phyloP scores from a whole-genome alignment of 2,888 invertebrate genomes.

The Punctoribates punctum region DNA sequence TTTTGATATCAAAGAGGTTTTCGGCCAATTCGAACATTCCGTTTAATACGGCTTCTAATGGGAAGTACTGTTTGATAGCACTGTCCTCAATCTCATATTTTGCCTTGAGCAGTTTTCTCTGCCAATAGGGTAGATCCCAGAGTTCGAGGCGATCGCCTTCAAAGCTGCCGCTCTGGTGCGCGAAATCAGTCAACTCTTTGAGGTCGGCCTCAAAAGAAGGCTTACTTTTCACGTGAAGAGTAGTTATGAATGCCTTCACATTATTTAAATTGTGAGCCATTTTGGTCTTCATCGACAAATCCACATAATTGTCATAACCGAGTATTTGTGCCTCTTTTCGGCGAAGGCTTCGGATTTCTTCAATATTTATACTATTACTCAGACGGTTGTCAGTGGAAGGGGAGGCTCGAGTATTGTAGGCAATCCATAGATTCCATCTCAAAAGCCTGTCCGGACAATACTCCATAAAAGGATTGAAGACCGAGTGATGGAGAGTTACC shows the following conservation, averaged over 20 bases:
- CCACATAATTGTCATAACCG: slow-evolving; percentile 73
- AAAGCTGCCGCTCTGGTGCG: slow-evolving; percentile 35
- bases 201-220: slow-evolving; percentile 74
- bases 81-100: slow-evolving; percentile 62
- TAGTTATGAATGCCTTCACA: slow-evolving; percentile 66
- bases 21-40: slow-evolving; percentile 73
- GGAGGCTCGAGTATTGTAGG: slow-evolving; percentile 68
- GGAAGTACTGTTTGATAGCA: slow-evolving; percentile 73
- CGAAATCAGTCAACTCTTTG: slow-evolving; percentile 51
- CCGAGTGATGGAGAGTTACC: slow-evolving; percentile 61
- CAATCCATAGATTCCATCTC: slow-evolving; percentile 82
- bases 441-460: slow-evolving; percentile 73
- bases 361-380: slow-evolving; percentile 67
- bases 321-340: slow-evolving; percentile 68
- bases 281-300: slow-evolving; percentile 90
- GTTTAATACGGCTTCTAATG: slow-evolving; percentile 71
- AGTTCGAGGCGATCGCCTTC: slow-evolving; percentile 57
- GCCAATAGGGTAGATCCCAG: slow-evolving; percentile 87
- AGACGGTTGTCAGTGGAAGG: slow-evolving; percentile 60
- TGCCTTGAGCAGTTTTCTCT: slow-evolving; percentile 55
- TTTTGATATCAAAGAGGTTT: slow-evolving; percentile 65
- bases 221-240: slow-evolving; percentile 51
- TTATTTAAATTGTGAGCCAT: slow-evolving; percentile 61
- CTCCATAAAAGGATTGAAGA: slow-evolving; percentile 72
- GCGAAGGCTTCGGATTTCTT: slow-evolving; percentile 68